Base-by-base conservation (phyloP, 2,888 invertebrate genomes). In the Nudaria mundana region DNA sequence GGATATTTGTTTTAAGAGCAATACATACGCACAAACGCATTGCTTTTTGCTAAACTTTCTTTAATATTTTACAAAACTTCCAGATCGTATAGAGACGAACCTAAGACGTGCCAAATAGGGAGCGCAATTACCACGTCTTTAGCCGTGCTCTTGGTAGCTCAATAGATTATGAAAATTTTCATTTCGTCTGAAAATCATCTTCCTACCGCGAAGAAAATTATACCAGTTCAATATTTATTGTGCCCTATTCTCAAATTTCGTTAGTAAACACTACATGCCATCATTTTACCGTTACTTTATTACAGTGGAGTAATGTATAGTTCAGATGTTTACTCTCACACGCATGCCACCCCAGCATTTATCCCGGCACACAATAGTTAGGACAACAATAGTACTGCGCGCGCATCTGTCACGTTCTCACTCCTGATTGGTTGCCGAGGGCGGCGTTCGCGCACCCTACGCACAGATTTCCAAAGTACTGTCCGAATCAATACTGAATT, bases 381-480 rank as follows among this genome's bases (percentile, higher is more conserved):
- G 44, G 51, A 68, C 55, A 59, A 85, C 83, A 86, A 86, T 81
- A 55, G 71, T 53, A 51, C 53, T 70, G 76, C 71, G 59, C 62
- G 77, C 78, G 85, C 87, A 87, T 88, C 87, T 88, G 87, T 76
- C 80, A 47, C 54, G 61, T 56, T 57, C 65, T 58, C 70, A 71
- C 74, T 73, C 80, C 76, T 48, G 53, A 60, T 59, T 59, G 58
- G 58, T 43, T 43, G 56, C 18, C 23, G 11, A 24, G 41, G 47
- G 56, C 49, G 51, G 48, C 58, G 58, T 47, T 62, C 59, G 66
- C 76, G 76, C 82, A 80, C 85, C 82, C 83, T 43, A 46, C 62
- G 72, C 77, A 72, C 76, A 67, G 86, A 87, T 87, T 86, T 85
- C 63, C 75, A 81, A 71, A 67, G 73, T 66, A 63, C 60, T 71